A percentile compares a stretch with the other conserved stretches of the same genome.
These are phyloP conservation scores for Cetoscarus ocellatus DNA, from an alignment of 2,797 vertebrate species.

Conservation along the genomic window DNA sequence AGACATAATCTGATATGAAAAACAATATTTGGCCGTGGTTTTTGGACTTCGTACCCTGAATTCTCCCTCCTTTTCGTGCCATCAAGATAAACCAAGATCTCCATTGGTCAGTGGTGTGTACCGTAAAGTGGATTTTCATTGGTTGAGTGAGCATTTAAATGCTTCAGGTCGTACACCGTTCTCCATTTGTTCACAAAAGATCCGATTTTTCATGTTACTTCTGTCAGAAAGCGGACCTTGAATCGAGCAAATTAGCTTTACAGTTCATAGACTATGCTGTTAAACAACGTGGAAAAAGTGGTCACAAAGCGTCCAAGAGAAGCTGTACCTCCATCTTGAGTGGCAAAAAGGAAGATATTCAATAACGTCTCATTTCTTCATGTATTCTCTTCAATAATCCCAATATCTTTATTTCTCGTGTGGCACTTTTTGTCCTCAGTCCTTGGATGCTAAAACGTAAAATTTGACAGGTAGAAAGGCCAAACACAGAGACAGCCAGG, in stretches of 20 bases:
- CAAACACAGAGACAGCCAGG: slow-evolving; percentile 28
- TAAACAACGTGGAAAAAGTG: slow-evolving; percentile 7
- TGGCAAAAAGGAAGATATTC: slow-evolving; percentile 34
- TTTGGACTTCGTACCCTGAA: slow-evolving; percentile 61
- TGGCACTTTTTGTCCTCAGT: slow-evolving; percentile 12
- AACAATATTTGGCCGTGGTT: slow-evolving; percentile 41
- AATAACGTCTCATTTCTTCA: slow-evolving; percentile 16
- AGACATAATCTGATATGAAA: slow-evolving; percentile 28
- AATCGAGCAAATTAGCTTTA: slow-evolving; percentile 12
- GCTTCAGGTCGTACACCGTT: not conserved
- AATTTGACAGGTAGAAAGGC: slow-evolving; percentile 12
- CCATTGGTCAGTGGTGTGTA: slow-evolving; percentile 57
- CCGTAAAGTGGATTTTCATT: slow-evolving; percentile 50
- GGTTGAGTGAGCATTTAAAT: slow-evolving; percentile 4
- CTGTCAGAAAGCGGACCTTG: slow-evolving; percentile 27
- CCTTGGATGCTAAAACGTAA: not conserved
- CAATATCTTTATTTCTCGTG: slow-evolving; percentile 17
- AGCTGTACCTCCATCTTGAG: slow-evolving; percentile 12
- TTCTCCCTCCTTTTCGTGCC: slow-evolving; percentile 19
- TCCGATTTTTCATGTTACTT: slow-evolving; percentile 7
- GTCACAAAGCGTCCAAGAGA: slow-evolving; percentile 12
- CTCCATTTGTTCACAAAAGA: slow-evolving; percentile 6
- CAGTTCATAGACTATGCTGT: slow-evolving; percentile 10
- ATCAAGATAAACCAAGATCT: slow-evolving; percentile 7
- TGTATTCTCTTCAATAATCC: slow-evolving; percentile 16